Base-by-base conservation (phyloP, 2,888 invertebrate species). In the Lycocerus yunnanus region DNA sequence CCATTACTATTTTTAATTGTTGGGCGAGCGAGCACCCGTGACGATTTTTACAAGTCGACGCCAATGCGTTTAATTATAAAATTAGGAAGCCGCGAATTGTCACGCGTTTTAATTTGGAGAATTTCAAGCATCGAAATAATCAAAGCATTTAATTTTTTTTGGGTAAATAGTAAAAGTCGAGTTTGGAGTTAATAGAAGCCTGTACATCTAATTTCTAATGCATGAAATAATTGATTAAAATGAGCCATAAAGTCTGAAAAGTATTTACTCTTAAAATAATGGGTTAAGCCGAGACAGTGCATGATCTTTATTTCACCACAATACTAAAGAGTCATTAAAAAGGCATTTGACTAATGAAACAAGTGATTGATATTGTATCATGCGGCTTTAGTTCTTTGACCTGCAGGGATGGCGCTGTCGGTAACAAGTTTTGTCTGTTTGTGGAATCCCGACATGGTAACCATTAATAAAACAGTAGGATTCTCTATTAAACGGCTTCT, bases 391-490 rank as follows among this genome's bases (percentile, higher is more conserved):
- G 82, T 82, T 82, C 82, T 79, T 82, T 82, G 83, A 81, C 81
- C 81, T 78, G 75, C 72, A 76, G 78, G 73, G 79, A 80, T 78
- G 80, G 78, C 79, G 80, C 78, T 78, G 79, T 81, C 80, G 79
- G 82, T 83, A 84, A 83, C 83, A 82, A 84, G 82, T 83, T 84
- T 83, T 78, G 82, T 83, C 82, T 81, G 82, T 84, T 84, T 84
- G 83, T 83, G 83, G 83, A 84, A 82, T 84, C 82, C 81, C 81
- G 82, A 82, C 82, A 80, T 81, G 80, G 81, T 79, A 82, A 82
- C 83, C 85, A 85, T 85, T 84, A 85, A 85, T 85, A 85, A 85
- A 85, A 84, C 85, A 85, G 84, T 85, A 81, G 84, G 85, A 84
- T 81, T 84, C 84, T 82, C 77, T 80, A 83, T 83, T 83, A 80